Conservation (phyloP, 1,140 invertebrate species). For the Periplaneta americana region DNA sequence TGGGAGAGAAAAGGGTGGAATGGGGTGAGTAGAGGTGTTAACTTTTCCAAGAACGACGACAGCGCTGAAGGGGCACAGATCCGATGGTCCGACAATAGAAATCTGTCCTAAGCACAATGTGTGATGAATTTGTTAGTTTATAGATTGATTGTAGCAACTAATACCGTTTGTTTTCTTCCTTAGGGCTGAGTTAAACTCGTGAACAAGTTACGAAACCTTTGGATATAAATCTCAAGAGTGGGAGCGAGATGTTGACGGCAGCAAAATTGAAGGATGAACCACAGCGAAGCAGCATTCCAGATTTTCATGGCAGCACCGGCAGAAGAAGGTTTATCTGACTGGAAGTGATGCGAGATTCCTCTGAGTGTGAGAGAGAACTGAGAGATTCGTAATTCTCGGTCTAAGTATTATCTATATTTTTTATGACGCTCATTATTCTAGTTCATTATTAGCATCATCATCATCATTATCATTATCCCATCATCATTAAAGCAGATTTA, state of each 20-base stretch:
- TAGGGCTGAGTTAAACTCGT: constrained; percentile 3
- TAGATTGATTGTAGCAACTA: neutral
- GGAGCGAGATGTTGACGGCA: neutral
- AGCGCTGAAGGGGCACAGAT: too few species aligned
- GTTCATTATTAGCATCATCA: neutral
- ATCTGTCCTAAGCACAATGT: too few species aligned
- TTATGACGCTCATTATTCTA: neutral
- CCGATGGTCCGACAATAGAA: too few species aligned
- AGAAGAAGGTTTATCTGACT: neutral
- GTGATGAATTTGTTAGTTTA: too few species aligned
- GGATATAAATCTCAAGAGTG: neutral
- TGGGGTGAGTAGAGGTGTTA: too few species aligned
- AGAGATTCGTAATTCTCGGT: neutral
- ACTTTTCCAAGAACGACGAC: too few species aligned
- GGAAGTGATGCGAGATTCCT: neutral
- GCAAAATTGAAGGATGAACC: neutral
- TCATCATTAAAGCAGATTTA: neutral
- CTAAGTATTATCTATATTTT: neutral
- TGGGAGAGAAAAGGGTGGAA: too few species aligned
- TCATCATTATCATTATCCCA: neutral
- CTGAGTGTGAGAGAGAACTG: neutral
- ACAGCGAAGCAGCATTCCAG: neutral
- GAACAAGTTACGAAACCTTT: neutral
- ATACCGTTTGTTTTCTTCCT: neutral
- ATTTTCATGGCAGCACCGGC: neutral